Percentiles rank a stretch among this genome's conserved stretches.
These are phyloP conservation scores for Drosophila monieri DNA, from an alignment of 2,888 invertebrate species.

Conservation along the genomic window DNA sequence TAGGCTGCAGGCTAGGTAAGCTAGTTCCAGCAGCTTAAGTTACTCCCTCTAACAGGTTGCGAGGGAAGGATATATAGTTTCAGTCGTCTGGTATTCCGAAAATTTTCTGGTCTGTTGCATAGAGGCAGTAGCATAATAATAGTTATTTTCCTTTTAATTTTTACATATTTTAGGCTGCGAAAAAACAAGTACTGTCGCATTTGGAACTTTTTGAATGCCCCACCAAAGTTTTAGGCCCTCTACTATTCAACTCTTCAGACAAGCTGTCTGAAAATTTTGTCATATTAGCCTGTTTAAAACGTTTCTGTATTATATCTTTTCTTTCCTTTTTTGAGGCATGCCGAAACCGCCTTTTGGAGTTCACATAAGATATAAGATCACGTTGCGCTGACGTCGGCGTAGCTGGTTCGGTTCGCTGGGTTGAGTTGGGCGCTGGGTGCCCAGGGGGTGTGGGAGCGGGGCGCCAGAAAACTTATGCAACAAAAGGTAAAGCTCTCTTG, in stretches of 20 bases:
- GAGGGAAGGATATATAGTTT: conserved; percentile 11
- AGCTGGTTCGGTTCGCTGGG: conserved; percentile 31
- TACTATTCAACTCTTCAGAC: conserved; percentile 40
- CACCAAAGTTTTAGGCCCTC: conserved; percentile 25
- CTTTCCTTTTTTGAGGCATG: conserved; percentile 35
- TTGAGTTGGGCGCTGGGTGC: conserved; percentile 4
- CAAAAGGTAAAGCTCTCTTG: conserved; percentile 59
- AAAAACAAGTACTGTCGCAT: not conserved
- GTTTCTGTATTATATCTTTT: conserved; percentile 38
- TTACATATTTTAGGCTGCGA: no score
- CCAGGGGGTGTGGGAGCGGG: not conserved
- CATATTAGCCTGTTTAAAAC: conserved; percentile 51
- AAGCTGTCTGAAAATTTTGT: conserved; percentile 53
- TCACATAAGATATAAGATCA: conserved; percentile 50
- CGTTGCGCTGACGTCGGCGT: conserved; percentile 46
- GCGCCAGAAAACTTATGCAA: conserved; percentile 58
- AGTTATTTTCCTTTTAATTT: no score
- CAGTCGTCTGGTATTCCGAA: no score
- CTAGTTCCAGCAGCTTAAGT: conserved; percentile 24
- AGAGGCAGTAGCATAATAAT: no score
- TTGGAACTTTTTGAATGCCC: conserved; percentile 1
- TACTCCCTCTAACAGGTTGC: conserved; percentile 17
- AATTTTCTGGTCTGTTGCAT: no score
- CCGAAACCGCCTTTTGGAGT: conserved; percentile 42
- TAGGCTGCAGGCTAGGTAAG: conserved; percentile 6